Evolutionary conservation across 2,113 vertebrate genomes (phyloP).

Genomic region (Tychaedon coryphoeus): DNA sequence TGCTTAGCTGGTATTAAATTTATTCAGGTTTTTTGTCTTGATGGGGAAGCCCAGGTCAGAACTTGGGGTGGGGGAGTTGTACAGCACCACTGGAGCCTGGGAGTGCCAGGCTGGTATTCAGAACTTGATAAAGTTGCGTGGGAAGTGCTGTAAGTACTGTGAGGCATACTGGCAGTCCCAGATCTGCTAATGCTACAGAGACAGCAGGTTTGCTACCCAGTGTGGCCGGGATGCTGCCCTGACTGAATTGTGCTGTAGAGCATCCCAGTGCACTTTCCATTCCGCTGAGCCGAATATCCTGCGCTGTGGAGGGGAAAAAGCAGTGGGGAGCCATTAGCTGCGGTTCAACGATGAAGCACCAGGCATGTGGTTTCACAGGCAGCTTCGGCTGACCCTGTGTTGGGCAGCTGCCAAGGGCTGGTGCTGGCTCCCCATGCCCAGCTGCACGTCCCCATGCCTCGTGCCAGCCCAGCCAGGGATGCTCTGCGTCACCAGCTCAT

Average conservation of each 20-base stretch:
- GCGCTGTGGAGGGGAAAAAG: fast-evolving
- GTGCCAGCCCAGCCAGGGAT: neutral
- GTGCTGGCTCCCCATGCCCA: neutral
- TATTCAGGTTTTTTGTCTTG: neutral
- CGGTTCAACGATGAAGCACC: neutral
- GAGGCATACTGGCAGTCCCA: neutral
- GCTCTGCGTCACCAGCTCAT: neutral
- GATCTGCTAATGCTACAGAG: neutral
- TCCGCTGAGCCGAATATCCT: neutral
- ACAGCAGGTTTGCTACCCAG: neutral
- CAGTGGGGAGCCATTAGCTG: neutral
- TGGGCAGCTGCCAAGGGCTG: neutral
- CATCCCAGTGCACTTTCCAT: neutral
- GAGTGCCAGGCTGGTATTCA: neutral
- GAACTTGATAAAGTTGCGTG: neutral
- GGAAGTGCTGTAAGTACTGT: neutral
- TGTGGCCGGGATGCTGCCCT: neutral
- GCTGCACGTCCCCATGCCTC: neutral
- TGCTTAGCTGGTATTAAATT: neutral
- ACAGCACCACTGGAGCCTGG: neutral
- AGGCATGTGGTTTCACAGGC: neutral
- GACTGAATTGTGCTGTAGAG: neutral
- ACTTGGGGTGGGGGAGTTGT: fast-evolving
- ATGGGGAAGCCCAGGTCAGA: neutral
- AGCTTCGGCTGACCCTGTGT: neutral